Conservation (phyloP, 2,113 vertebrate species). For the Microcebus tavaratra region DNA sequence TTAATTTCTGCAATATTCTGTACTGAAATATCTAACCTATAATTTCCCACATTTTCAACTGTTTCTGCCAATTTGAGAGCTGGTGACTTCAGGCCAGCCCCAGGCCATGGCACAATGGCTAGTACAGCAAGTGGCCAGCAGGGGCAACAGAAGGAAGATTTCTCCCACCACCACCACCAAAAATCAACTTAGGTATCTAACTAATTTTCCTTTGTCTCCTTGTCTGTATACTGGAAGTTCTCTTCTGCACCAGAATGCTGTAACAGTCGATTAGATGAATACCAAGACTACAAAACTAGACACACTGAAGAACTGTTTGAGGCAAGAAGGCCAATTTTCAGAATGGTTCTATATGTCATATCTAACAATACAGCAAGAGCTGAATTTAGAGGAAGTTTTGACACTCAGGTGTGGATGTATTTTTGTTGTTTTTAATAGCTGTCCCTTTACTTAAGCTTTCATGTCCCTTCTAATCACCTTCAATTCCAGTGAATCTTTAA, state of each 20-base stretch:
- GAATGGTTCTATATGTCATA: not conserved
- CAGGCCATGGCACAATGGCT: not conserved
- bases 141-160: not conserved
- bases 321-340: not conserved
- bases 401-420: not conserved
- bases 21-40: not conserved
- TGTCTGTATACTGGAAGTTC: not conserved
- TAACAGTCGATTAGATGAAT: not conserved
- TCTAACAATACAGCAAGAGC: not conserved
- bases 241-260: not conserved
- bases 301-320: not conserved
- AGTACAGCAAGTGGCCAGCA: not conserved
- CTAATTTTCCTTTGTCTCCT: not conserved
- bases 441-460: not conserved
- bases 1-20: not conserved
- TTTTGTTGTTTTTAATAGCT: not conserved
- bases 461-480: not conserved
- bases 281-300: not conserved
- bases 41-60: not conserved
- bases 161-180: not conserved
- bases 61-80: not conserved
- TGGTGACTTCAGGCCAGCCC: not conserved
- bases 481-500: not conserved
- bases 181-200: not conserved
- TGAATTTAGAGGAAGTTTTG: not conserved